A percentile compares a stretch with the other conserved stretches of the same genome.
These are phyloP conservation scores for Drosophila baimaii DNA, from an alignment of 1,140 invertebrate genomes.

Conservation along the genomic window DNA sequence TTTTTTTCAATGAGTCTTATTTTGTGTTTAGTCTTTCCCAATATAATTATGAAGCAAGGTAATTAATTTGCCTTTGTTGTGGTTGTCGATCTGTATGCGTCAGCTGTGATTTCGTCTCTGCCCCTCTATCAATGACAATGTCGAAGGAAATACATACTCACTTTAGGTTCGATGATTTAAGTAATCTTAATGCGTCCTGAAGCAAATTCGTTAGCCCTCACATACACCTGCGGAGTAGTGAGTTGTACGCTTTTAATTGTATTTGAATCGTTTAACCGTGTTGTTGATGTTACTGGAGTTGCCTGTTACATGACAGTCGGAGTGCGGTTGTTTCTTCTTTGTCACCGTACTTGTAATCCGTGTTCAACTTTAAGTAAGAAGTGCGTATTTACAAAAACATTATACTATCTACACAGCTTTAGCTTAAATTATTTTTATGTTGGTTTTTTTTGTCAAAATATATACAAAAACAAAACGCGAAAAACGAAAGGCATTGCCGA, in stretches of 20 bases:
- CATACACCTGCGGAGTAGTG: slow-evolving; percentile 33
- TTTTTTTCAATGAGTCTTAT: too few species aligned
- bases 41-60: background rate
- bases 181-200: slow-evolving; percentile 49
- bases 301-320: slow-evolving; percentile 62
- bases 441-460: slow-evolving; percentile 53
- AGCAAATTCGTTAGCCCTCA: background rate
- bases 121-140: slow-evolving; percentile 21
- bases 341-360: slow-evolving; percentile 5
- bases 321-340: slow-evolving; percentile 12
- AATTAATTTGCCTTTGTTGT: slow-evolving; percentile 18
- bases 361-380: slow-evolving; percentile 5
- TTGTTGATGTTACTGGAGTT: slow-evolving; percentile 32
- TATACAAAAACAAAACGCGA: slow-evolving; percentile 78
- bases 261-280: slow-evolving; percentile 20
- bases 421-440: slow-evolving; percentile 33
- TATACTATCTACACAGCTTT: slow-evolving; percentile 57
- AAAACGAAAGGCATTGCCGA: slow-evolving; percentile 36
- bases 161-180: slow-evolving; percentile 65
- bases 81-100: slow-evolving; percentile 49
- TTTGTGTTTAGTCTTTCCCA: too few species aligned
- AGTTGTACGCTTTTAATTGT: slow-evolving; percentile 33
- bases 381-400: slow-evolving; percentile 43
- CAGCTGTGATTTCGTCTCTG: slow-evolving; percentile 39
- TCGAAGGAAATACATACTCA: slow-evolving; percentile 32